These are phyloP conservation scores for Patagioenas fasciata DNA, from an alignment of 2,113 vertebrate genomes.

Conservation along the genomic window DNA sequence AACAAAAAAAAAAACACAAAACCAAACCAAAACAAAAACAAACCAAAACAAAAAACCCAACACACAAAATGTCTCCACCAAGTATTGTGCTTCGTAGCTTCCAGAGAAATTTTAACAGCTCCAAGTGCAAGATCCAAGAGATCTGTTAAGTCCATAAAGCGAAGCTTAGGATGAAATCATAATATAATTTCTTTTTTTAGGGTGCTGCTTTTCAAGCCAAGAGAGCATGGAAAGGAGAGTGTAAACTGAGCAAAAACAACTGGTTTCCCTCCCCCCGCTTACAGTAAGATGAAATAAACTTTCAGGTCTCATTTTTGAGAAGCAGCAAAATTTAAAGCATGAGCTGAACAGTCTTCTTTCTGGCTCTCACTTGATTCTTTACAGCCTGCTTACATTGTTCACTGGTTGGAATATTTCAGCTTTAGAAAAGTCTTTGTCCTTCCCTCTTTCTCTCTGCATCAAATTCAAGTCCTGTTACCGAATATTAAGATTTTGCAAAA, in stretches of 20 bases:
- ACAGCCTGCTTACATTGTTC: neutral
- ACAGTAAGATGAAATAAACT: neutral
- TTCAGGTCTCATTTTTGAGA: neutral
- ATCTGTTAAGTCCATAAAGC: neutral
- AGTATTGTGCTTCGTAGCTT: neutral
- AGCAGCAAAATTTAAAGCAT: neutral
- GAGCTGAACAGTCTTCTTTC: neutral
- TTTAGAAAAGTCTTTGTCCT: neutral
- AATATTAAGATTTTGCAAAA: neutral
- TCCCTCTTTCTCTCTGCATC: neutral
- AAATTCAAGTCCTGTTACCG: neutral
- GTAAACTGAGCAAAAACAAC: neutral
- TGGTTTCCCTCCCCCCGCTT: neutral
- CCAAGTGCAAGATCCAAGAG: neutral
- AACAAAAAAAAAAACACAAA: neutral
- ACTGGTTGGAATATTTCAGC: neutral
- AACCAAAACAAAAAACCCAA: neutral
- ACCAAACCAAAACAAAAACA: no score
- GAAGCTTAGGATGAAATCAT: neutral
- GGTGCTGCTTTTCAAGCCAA: neutral
- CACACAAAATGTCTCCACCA: neutral
- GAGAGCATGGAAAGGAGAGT: neutral
- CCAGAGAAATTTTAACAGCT: neutral
- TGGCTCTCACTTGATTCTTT: neutral
- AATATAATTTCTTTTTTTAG: neutral